Percentiles rank a stretch among this genome's conserved stretches.
phyloP scores from a whole-genome alignment of 2,113 vertebrate species.

The Oreochromis niloticus region DNA sequence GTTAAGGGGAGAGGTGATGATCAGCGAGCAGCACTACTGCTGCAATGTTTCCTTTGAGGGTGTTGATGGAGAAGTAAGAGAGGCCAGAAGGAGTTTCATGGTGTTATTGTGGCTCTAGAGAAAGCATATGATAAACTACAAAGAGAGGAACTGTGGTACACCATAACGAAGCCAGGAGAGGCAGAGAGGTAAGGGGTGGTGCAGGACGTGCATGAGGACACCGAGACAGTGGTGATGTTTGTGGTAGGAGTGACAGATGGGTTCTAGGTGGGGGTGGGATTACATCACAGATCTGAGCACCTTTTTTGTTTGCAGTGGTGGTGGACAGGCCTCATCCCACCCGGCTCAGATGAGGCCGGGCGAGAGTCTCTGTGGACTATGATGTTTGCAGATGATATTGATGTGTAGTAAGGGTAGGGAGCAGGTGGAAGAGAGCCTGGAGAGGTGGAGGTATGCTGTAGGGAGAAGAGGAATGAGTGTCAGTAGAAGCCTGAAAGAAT shows the following conservation, averaged over 20 bases:
- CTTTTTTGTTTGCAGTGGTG: neutral
- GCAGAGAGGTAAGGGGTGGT: neutral
- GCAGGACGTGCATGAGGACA: neutral
- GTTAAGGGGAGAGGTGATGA: neutral
- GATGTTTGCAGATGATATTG: neutral
- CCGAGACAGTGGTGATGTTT: neutral
- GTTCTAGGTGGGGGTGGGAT: neutral
- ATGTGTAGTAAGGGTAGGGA: neutral
- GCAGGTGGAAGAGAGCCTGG: neutral
- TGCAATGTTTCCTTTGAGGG: neutral
- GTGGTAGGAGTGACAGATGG: neutral
- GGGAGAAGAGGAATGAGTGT: rapidly evolving
- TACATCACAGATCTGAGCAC: neutral
- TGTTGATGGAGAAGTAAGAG: neutral
- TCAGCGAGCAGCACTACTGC: neutral
- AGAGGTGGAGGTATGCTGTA: neutral
- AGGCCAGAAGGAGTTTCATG: neutral
- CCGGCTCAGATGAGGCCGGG: neutral
- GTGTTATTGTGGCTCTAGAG: neutral
- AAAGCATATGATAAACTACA: neutral
- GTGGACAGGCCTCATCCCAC: neutral
- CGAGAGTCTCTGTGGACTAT: neutral
- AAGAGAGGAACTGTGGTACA: neutral
- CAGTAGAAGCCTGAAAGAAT: too few species aligned
- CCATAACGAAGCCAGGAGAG: neutral